phyloP scores from a whole-genome alignment of 1,140 invertebrate genomes.

The Aphelenchoides fujianensis region DNA sequence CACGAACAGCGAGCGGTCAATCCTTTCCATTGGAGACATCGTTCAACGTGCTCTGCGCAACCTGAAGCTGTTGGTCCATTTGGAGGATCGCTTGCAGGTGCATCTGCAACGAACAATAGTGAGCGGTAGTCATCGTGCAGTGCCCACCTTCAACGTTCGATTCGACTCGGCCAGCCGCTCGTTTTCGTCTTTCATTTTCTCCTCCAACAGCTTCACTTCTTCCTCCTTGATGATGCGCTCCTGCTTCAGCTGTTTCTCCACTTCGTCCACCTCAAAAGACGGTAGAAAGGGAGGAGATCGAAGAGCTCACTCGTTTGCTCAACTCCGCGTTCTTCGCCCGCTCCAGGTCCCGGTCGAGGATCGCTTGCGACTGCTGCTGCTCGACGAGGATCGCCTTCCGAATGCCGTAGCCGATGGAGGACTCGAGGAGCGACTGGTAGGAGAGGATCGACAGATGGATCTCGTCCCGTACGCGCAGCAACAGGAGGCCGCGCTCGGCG shows the following conservation, averaged over 20 bases:
- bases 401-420: conserved; percentile 94
- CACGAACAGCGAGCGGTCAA: too few relatives aligned
- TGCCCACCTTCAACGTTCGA: conserved; percentile 45
- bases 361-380: conserved; percentile 58
- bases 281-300: not conserved
- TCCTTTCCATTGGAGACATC: not conserved
- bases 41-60: not conserved
- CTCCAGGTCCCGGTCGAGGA: conserved; percentile 51
- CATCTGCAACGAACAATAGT: conserved; percentile 49
- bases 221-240: conserved; percentile 48
- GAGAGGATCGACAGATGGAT: conserved; percentile 90
- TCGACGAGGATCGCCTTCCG: conserved; percentile 80
- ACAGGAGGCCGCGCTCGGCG: conserved; percentile 85
- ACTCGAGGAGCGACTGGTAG: conserved; percentile 90
- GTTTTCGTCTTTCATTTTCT: conserved; percentile 56
- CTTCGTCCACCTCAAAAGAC: conserved; percentile 39
- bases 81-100: conserved; percentile 48
- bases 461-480: conserved; percentile 88
- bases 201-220: conserved; percentile 51
- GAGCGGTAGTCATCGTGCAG: too few relatives aligned
- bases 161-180: conserved; percentile 51
- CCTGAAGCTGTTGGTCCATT: conserved; percentile 43
- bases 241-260: conserved; percentile 47
- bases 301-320: conserved; percentile 13
- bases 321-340: conserved; percentile 41